Conservation (phyloP, 2,113 vertebrate species). For the Triplophysa dalaica region DNA sequence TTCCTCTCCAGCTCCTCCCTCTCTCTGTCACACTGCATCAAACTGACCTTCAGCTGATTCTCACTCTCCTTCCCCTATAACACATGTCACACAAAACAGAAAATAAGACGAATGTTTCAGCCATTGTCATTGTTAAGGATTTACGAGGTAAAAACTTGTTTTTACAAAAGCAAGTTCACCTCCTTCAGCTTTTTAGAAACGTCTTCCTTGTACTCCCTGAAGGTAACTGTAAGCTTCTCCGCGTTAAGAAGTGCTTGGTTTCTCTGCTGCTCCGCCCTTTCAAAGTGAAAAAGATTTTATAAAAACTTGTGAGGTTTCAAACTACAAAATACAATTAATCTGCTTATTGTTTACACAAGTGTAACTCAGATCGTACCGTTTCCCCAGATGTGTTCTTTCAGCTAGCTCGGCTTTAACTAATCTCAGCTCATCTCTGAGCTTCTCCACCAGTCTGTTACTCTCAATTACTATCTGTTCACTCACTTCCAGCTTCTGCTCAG, state of each 20-base stretch:
- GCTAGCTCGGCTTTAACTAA: slow-evolving; percentile 78
- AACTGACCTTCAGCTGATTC: slow-evolving; percentile 73
- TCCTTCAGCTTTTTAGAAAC: slow-evolving; percentile 79
- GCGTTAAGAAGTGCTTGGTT: slow-evolving; percentile 87
- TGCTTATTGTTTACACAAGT: background rate
- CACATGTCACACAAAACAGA: background rate
- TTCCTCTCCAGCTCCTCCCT: slow-evolving; percentile 78
- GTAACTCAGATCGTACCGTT: slow-evolving; percentile 73
- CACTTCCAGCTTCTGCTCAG: slow-evolving; percentile 80
- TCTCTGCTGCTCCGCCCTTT: slow-evolving; percentile 88
- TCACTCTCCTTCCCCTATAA: slow-evolving; percentile 83
- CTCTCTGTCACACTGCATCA: slow-evolving; percentile 79
- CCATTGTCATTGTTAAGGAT: background rate
- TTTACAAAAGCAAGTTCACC: slow-evolving; percentile 61
- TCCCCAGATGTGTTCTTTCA: slow-evolving; percentile 74
- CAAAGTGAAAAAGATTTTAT: slow-evolving; percentile 48
- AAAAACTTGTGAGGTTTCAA: background rate
- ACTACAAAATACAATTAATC: background rate
- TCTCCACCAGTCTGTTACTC: slow-evolving; percentile 75
- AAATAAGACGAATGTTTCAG: background rate
- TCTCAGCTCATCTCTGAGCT: slow-evolving; percentile 78
- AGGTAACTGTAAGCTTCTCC: slow-evolving; percentile 83
- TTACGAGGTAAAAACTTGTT: background rate
- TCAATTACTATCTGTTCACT: slow-evolving; percentile 77
- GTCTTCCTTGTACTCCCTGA: slow-evolving; percentile 84